Evolutionary conservation across 2,888 invertebrate species (phyloP), one percentile per base, ranked within the genome.

Genomic region (Drosophila borborema): DNA sequence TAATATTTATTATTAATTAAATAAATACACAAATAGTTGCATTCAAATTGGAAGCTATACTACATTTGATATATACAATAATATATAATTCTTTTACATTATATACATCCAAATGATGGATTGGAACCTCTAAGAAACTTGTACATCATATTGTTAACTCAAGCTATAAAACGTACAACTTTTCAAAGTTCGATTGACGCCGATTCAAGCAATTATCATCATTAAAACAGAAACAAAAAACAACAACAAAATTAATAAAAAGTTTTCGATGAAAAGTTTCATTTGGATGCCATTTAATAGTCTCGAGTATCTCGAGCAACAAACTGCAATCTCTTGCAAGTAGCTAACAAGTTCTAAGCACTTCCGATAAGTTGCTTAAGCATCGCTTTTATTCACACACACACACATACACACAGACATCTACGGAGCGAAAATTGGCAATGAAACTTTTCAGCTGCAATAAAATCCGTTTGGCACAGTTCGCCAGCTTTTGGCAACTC

Each of bases 391-490:
- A 56, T 53, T 59, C 51, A 38, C 40, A 53, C 23, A 55, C 12
- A 16, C 40, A 40, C 40, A 40, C 12, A 16, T 16, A 40, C 40
- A 40, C 5, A 55, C 16, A 23, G 14, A 18, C n/a, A 60, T 48
- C 23, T 40, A 48, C 36, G 3, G 20, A 54, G 64, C 38, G 46
- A 68, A 75, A 85, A 85, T 85, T 85, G 90, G 86, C 85, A 87
- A 79, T 87, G 85, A 85, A 85, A 89, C 74, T 87, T 87, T 87
- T 55, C n/a, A 51, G 82, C 67, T 72, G 79, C 82, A 73, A 89
- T 84, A 89, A 87, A 89, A 77, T 60, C 53, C 62, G 80, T 87
- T 85, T 89, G 85, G 82, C 88, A 84, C 88, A 85, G 88, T 87
- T 87, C 69, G 62, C 72, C 63, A 66, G 65, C 67, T 55, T 53